These are phyloP conservation scores for Eupithecia abbreviata DNA, from an alignment of 2,888 invertebrate species.

Conservation along the genomic window DNA sequence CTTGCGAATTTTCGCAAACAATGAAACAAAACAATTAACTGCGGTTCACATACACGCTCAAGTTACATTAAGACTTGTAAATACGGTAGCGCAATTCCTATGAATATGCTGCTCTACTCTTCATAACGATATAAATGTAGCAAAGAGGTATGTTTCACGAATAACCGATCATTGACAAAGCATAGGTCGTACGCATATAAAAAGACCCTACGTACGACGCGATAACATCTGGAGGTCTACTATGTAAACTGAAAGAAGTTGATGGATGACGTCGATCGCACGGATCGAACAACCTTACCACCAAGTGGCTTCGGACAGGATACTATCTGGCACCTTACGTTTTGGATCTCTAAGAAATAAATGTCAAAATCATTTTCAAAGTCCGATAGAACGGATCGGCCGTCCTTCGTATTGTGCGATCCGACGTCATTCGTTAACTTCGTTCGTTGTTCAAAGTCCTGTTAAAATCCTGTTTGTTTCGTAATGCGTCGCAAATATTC, in stretches of 20 bases:
- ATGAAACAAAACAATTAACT: slow-evolving; percentile 34
- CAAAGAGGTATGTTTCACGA: background rate
- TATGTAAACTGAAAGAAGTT: no score
- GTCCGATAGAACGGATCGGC: no score
- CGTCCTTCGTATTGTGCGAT: no score
- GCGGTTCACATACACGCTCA: slow-evolving; percentile 33
- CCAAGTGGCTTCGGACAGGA: no score
- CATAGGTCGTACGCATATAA: background rate
- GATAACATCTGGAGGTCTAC: background rate
- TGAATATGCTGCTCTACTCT: background rate
- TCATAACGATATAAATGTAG: background rate
- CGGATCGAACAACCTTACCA: no score
- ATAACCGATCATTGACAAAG: background rate
- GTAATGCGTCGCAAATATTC: background rate
- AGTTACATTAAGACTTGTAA: slow-evolving; percentile 2
- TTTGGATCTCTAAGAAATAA: no score
- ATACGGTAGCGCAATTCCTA: slow-evolving; percentile 19
- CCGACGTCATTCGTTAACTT: no score
- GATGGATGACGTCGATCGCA: no score
- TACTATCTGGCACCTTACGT: no score
- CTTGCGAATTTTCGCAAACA: slow-evolving; percentile 23
- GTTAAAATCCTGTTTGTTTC: background rate
- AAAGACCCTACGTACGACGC: background rate
- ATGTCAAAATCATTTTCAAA: no score
- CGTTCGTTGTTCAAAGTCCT: no score